A percentile compares a stretch with the other conserved stretches of the same genome.
Conservation (phyloP, 2,888 invertebrate species). For the Calephelis perditalis region DNA sequence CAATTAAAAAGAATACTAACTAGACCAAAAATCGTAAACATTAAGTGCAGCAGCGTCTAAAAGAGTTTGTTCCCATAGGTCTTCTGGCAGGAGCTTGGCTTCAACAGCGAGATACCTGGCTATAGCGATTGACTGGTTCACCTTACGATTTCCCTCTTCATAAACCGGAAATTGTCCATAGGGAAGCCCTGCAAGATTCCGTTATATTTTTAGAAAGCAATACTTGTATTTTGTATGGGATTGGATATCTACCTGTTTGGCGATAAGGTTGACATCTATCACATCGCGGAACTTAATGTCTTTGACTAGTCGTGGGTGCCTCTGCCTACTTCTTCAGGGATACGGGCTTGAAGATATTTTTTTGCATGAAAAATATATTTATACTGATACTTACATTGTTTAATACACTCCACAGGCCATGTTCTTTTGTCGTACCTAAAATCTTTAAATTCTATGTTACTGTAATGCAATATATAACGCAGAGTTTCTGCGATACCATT, state of each 20-base stretch:
- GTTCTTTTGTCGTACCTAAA: not conserved
- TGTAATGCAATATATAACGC: not conserved
- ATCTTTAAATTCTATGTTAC: not conserved
- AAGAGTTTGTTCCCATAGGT: not conserved
- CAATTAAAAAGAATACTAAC: constrained; percentile 43
- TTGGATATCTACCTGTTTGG: no score
- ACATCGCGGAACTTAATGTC: no score
- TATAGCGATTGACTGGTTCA: not conserved
- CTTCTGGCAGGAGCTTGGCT: not conserved
- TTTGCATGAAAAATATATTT: no score
- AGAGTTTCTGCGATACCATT: not conserved
- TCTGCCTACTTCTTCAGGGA: no score
- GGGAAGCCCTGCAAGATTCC: not conserved
- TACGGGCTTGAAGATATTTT: no score
- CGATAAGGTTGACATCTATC: no score
- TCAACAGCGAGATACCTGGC: not conserved
- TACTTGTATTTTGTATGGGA: not conserved
- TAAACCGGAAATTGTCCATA: not conserved
- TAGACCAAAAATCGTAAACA: constrained; percentile 27
- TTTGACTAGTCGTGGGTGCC: no score
- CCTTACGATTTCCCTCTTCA: not conserved
- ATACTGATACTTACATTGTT: not conserved
- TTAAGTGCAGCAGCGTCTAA: not conserved
- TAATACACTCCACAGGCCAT: not conserved
- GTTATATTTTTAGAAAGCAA: not conserved